Evolutionary conservation across 2,888 invertebrate genomes (phyloP).

Genomic region (Agelastica alni): DNA sequence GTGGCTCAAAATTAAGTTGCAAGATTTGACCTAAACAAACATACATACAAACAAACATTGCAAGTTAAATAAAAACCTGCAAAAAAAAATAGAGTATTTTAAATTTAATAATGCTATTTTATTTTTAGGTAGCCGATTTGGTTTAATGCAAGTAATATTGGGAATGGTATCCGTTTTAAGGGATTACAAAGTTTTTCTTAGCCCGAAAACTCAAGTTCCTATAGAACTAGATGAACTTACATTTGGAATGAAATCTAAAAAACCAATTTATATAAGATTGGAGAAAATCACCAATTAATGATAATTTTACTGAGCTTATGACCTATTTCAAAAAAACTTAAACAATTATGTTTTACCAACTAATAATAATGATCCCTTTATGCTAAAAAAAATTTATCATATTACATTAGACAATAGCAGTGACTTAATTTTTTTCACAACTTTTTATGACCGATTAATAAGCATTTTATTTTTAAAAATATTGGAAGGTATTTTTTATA

Average conservation of each 20-base stretch:
- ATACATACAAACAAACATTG: no score
- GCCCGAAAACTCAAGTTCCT: constrained; percentile 30
- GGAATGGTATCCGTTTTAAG: constrained; percentile 38
- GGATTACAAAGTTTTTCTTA: constrained; percentile 36
- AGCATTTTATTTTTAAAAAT: no score
- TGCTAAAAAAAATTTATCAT: no score
- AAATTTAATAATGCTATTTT: neutral
- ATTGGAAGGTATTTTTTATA: no score
- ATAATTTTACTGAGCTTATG: neutral
- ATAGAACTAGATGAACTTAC: constrained; percentile 31
- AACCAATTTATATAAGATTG: constrained; percentile 34
- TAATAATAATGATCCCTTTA: no score
- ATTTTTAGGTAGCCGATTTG: constrained; percentile 43
- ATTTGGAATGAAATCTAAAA: constrained; percentile 33
- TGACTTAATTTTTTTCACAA: no score
- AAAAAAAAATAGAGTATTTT: no score
- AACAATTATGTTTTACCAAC: neutral
- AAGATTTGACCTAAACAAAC: no score
- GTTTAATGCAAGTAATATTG: constrained; percentile 43
- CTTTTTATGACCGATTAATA: no score
- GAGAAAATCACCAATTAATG: constrained; percentile 13
- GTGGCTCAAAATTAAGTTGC: no score
- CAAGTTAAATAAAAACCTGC: no score
- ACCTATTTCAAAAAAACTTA: neutral
- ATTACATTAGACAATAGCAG: no score